These are phyloP conservation scores for Hydrophis major DNA, from an alignment of 2,797 vertebrate genomes.

Conservation along the genomic window DNA sequence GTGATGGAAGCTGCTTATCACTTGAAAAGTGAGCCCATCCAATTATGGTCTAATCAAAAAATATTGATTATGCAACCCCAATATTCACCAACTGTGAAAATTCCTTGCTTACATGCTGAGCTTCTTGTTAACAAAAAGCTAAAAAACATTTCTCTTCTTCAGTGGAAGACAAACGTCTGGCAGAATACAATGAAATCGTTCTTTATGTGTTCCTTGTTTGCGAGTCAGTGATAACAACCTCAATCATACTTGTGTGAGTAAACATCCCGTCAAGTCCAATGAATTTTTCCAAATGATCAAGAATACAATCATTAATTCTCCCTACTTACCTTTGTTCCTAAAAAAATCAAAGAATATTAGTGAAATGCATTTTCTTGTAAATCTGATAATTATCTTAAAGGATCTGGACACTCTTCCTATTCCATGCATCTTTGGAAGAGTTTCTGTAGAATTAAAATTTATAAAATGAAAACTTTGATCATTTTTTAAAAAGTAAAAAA, in stretches of 20 bases:
- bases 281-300: neutral
- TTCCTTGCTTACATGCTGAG: neutral
- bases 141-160: neutral
- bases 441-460: neutral
- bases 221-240: neutral
- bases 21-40: neutral
- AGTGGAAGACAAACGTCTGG: constrained; percentile 29
- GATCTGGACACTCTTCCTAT: neutral
- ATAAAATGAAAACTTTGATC: neutral
- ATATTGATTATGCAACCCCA: neutral
- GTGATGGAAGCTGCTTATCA: neutral
- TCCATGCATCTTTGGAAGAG: neutral
- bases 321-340: neutral
- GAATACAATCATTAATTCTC: neutral
- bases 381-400: neutral
- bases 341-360: neutral
- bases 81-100: neutral
- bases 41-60: neutral
- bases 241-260: constrained; percentile 22
- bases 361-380: neutral
- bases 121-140: neutral
- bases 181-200: constrained; percentile 28
- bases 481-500: neutral
- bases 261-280: neutral
- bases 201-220: constrained; percentile 29